Evolutionary conservation across 2,888 invertebrate species (phyloP).

Genomic region (Augochlorella aurata): DNA sequence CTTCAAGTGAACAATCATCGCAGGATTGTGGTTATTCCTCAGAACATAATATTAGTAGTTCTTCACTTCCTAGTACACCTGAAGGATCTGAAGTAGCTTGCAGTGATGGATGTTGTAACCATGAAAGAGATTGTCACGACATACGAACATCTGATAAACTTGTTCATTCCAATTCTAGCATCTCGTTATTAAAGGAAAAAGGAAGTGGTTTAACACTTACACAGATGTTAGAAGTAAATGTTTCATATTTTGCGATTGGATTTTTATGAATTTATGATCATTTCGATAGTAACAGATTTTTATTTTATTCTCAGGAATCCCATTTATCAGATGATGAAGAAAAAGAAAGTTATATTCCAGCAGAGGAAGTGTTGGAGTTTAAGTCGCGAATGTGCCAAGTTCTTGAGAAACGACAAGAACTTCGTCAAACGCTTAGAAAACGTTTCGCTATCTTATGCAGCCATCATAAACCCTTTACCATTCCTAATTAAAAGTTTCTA

Average conservation of each 20-base stretch:
- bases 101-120: conserved; percentile 93
- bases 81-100: conserved; percentile 96
- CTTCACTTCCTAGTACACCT: conserved; percentile 92
- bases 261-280: not conserved
- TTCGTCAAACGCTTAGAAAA: conserved; percentile 91
- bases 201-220: conserved; percentile 87
- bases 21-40: conserved; percentile 95
- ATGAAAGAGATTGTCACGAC: conserved; percentile 83
- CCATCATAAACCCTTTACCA: conserved; percentile 76
- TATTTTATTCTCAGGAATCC: conserved; percentile 85
- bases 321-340: conserved; percentile 90
- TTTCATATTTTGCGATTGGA: not conserved
- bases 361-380: conserved; percentile 94
- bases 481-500: conserved; percentile 74
- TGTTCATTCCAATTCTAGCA: conserved; percentile 75
- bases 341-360: conserved; percentile 89
- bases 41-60: conserved; percentile 90
- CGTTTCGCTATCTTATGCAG: conserved; percentile 91
- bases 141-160: conserved; percentile 71
- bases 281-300: conserved; percentile 9
- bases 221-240: conserved; percentile 90
- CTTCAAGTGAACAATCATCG: conserved; percentile 86
- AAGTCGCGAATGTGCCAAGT: conserved; percentile 90
- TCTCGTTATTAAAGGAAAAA: conserved; percentile 74
- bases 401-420: conserved; percentile 90